These are phyloP conservation scores for Cryptocephalus primarius DNA, from an alignment of 2,888 invertebrate species.

Conservation along the genomic window DNA sequence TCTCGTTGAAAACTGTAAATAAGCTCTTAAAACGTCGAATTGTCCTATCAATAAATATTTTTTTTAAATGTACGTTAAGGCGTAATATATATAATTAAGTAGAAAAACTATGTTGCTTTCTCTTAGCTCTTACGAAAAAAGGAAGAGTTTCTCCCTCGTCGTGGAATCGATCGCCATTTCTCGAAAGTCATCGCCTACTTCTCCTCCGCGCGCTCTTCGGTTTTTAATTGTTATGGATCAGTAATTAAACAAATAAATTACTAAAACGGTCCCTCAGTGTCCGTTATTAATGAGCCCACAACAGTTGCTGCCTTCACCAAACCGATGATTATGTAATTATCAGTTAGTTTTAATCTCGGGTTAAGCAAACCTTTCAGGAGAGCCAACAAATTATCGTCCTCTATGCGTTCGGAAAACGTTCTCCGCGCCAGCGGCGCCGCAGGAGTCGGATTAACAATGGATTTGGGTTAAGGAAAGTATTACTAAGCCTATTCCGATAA, in stretches of 20 bases:
- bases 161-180: no score
- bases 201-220: conserved; percentile 9
- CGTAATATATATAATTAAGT: no score
- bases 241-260: conserved; percentile 42
- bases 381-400: conserved; percentile 36
- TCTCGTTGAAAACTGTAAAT: no score
- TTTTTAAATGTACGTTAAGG: no score
- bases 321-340: conserved; percentile 44
- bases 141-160: no score
- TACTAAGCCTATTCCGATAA: no score
- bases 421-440: conserved; percentile 10
- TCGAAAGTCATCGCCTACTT: conserved; percentile 20
- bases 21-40: no score
- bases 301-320: conserved; percentile 35
- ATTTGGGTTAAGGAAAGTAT: no score
- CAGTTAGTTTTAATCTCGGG: conserved; percentile 43
- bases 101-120: no score
- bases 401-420: conserved; percentile 16
- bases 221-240: conserved; percentile 39
- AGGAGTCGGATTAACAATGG: no score
- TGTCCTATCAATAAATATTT: no score
- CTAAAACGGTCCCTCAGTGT: conserved; percentile 34
- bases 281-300: conserved; percentile 38
- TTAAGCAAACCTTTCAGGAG: conserved; percentile 43
- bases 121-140: no score